Conservation (phyloP, 2,797 vertebrate species). For the Lophotriccus pileatus region DNA sequence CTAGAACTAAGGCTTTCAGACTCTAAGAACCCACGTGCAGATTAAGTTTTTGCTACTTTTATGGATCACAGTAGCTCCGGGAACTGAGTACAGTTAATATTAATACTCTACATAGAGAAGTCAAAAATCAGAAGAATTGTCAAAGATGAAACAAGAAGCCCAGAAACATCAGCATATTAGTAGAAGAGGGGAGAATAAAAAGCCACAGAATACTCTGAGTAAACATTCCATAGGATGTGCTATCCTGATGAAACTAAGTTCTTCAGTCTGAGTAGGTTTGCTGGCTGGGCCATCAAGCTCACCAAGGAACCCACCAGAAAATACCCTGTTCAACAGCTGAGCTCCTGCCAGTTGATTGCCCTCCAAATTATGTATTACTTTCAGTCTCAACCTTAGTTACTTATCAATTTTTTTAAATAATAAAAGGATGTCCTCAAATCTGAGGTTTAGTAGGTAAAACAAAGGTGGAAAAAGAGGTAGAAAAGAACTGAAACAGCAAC, state of each 20-base stretch:
- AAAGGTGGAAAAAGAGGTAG: neutral
- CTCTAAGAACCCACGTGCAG: neutral
- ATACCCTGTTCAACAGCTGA: neutral
- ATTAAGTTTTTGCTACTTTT: neutral
- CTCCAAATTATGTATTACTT: neutral
- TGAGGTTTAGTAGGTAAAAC: neutral
- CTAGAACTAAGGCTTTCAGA: neutral
- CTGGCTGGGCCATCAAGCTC: neutral
- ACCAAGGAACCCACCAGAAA: neutral
- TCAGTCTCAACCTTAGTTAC: neutral
- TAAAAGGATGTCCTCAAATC: neutral
- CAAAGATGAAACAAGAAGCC: neutral
- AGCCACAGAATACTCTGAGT: neutral
- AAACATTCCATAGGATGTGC: fast-evolving
- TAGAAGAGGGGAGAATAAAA: neutral
- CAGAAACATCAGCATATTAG: neutral
- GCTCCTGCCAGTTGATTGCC: neutral
- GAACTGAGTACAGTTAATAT: neutral
- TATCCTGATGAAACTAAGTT: neutral
- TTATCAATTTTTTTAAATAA: neutral
- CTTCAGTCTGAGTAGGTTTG: neutral
- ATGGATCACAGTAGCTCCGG: neutral
- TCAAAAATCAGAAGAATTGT: neutral
- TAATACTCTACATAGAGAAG: neutral
- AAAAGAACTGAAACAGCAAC: neutral